Evolutionary conservation across 30 jellyfish, hydroid and myxozoan species (phyloP), one percentile per base, ranked within the genome.

Genomic region (Aurelia aurita): DNA sequence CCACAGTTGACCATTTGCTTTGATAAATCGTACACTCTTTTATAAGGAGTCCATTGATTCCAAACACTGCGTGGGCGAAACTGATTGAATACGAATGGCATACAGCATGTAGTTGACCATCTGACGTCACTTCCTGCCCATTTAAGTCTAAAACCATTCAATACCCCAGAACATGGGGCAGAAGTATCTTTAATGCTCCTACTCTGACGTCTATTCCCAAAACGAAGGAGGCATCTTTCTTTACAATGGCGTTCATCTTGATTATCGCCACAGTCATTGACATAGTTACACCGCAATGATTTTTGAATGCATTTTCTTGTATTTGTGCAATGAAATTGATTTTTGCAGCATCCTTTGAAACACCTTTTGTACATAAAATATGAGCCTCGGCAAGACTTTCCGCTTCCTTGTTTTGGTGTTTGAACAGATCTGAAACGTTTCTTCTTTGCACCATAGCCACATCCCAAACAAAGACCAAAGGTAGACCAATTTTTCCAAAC

Each of bases 201-300:
- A 9, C 51, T 39, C 0, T 39, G 15, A 39, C 51, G 51, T 7
- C 15, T 39, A 39, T 39, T 39, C 51, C 51, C 51, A 39, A 39
- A 1, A 2, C 18, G 51, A 39, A 27, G 3, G 13, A 14, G 1
- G 58, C 89, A 78, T 2, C 72, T 35, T 46, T 78, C 89, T 8
- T 34, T 62, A 59, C 89, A 78, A 20, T 1, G 8, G 21, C 18
- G 26, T 31, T 83, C 93, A 23, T 83, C 93, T 6, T 25, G 71
- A 19, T 59, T 35, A 58, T 83, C 93, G 4, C 93, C 87, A 57
- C 93, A 83, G 68, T 83, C 79, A 55, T 69, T 83, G 62, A 69
- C 78, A 44, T 62, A 83, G 29, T 83, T 70, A 57, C 93, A 83
- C 49, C 20, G 44, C 39, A 15, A 25, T 5, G 59, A 15, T 19